Percentiles rank a stretch among this genome's conserved stretches.
Conservation (phyloP, 1,140 invertebrate genomes). For the Pemphigus obesinymphae region DNA sequence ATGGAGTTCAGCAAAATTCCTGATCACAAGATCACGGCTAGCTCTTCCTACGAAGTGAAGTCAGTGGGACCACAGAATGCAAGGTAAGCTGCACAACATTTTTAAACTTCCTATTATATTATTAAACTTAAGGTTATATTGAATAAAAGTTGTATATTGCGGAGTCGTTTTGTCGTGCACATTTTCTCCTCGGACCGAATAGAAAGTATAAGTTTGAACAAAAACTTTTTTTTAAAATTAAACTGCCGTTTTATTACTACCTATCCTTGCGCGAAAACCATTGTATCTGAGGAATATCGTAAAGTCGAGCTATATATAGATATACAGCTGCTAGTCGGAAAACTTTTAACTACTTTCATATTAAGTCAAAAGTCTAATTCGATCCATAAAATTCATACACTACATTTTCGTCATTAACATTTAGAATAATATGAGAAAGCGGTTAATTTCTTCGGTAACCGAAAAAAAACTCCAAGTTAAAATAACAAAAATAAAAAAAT, state of each 20-base stretch:
- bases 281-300: slow-evolving; percentile 1
- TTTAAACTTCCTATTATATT: not conserved
- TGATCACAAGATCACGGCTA: slow-evolving; percentile 78
- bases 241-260: slow-evolving; percentile 12
- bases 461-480: not conserved
- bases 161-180: not conserved
- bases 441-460: not conserved
- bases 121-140: not conserved
- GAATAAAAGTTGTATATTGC: not conserved
- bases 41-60: slow-evolving; percentile 82
- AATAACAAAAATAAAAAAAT: not conserved
- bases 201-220: slow-evolving; percentile 2
- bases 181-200: not conserved
- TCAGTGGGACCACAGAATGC: slow-evolving; percentile 87
- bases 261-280: not conserved
- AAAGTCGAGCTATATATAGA: not conserved
- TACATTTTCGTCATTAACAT: not conserved
- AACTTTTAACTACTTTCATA: slow-evolving; percentile 24
- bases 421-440: not conserved
- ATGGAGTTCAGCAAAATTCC: slow-evolving; percentile 87
- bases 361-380: slow-evolving; percentile 24
- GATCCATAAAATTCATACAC: not conserved
- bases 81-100: slow-evolving; percentile 60
- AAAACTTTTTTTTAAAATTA: slow-evolving; percentile 13
- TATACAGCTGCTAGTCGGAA: not conserved